Evolutionary conservation across 2,888 invertebrate species (phyloP).

Genomic region (Polydesmus complanatus): DNA sequence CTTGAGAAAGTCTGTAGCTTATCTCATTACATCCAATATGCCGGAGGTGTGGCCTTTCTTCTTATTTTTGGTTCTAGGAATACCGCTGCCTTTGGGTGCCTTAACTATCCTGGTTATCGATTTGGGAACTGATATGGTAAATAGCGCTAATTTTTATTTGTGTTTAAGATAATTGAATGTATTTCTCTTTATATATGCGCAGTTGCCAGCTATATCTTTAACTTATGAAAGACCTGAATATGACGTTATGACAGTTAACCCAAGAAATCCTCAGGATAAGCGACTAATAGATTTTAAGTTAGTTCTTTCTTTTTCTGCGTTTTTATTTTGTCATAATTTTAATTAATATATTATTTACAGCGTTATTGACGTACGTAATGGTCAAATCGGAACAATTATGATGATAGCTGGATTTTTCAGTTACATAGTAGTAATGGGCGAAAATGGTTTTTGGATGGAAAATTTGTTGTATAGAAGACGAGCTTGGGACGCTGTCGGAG

Average conservation of each 20-base stretch:
- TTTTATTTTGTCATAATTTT: neutral
- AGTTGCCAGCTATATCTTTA: constrained; percentile 20
- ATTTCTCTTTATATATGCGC: neutral
- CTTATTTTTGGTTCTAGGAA: constrained; percentile 34
- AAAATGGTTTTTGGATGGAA: constrained; percentile 21
- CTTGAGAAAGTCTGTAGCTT: constrained; percentile 39
- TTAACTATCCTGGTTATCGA: constrained; percentile 40
- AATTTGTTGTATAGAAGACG: constrained; percentile 16
- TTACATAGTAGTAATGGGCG: constrained; percentile 20
- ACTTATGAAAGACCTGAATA: constrained; percentile 20
- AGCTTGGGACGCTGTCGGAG: constrained; percentile 17
- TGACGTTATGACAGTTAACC: constrained; percentile 18
- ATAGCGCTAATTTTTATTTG: neutral
- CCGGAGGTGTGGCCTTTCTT: constrained; percentile 39
- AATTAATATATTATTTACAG: constrained; percentile 21
- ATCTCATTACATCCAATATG: constrained; percentile 38
- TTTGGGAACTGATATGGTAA: constrained; percentile 38
- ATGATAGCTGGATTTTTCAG: constrained; percentile 20
- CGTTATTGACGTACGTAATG: constrained; percentile 17
- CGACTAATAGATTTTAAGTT: constrained; percentile 18
- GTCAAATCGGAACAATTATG: constrained; percentile 20
- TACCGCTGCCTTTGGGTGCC: constrained; percentile 38
- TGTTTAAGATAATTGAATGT: neutral
- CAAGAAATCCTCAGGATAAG: constrained; percentile 17
- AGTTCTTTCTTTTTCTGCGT: neutral